These are phyloP conservation scores for Centropristis striata DNA, from an alignment of 2,113 vertebrate genomes.

Conservation along the genomic window DNA sequence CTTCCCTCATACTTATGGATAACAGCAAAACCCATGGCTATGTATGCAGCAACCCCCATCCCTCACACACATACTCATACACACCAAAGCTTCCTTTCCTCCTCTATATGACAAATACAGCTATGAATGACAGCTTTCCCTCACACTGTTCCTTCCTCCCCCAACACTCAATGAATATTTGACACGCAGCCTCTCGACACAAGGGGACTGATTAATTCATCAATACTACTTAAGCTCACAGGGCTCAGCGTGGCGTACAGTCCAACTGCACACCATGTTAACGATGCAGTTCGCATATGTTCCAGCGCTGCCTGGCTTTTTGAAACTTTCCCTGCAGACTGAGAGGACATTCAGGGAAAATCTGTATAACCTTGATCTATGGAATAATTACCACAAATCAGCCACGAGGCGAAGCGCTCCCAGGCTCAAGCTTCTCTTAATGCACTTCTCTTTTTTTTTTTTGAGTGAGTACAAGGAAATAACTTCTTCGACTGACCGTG, in stretches of 20 bases:
- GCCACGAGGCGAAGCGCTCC: not conserved
- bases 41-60: slow-evolving; percentile 62
- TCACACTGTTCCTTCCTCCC: slow-evolving; percentile 16
- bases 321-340: slow-evolving; percentile 45
- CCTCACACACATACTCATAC: slow-evolving; percentile 24
- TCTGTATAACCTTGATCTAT: slow-evolving; percentile 44
- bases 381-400: slow-evolving; percentile 32
- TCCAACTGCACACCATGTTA: slow-evolving; percentile 41
- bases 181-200: slow-evolving; percentile 53
- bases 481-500: slow-evolving; percentile 86
- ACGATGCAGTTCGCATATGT: slow-evolving; percentile 36
- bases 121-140: slow-evolving; percentile 64
- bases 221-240: slow-evolving; percentile 60
- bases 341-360: slow-evolving; percentile 25
- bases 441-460: not conserved
- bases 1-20: slow-evolving; percentile 78
- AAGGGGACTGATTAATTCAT: slow-evolving; percentile 73
- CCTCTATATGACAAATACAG: slow-evolving; percentile 53
- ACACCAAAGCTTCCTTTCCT: slow-evolving; percentile 53
- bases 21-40: slow-evolving; percentile 67
- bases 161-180: slow-evolving; percentile 66
- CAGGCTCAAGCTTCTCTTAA: not conserved
- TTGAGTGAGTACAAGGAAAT: not conserved
- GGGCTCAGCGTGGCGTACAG: slow-evolving; percentile 15
- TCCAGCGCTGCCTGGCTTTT: slow-evolving; percentile 12